Conservation (phyloP, 2,113 vertebrate genomes). For the Sciurus niger region DNA sequence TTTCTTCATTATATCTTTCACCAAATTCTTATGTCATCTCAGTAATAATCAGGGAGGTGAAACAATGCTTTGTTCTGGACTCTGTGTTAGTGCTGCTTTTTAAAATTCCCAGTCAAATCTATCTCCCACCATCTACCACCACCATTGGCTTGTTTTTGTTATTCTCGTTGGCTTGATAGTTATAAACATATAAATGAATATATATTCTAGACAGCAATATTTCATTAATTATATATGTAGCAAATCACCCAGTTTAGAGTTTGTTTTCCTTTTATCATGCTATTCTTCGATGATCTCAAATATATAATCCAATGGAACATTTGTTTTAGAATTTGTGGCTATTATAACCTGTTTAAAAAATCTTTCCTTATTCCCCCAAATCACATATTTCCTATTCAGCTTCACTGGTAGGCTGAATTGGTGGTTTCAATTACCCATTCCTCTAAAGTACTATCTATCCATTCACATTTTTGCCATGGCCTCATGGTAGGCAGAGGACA, state of each 20-base stretch:
- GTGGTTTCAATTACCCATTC: neutral
- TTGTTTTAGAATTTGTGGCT: conserved; percentile 12
- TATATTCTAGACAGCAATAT: neutral
- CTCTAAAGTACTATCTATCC: neutral
- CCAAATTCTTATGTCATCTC: neutral
- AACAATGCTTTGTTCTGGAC: neutral
- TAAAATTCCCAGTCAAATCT: neutral
- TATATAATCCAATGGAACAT: neutral
- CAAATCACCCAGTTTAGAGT: neutral
- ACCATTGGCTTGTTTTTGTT: neutral
- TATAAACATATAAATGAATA: neutral
- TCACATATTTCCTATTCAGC: neutral
- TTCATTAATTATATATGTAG: neutral
- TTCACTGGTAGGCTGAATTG: neutral
- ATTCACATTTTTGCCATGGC: neutral
- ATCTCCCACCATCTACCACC: too few relatives aligned
- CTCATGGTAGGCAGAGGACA: neutral
- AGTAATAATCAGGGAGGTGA: neutral
- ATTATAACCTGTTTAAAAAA: neutral
- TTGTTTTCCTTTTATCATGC: neutral
- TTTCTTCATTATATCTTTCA: neutral
- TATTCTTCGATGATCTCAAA: neutral
- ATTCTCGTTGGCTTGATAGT: neutral
- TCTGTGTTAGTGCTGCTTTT: neutral
- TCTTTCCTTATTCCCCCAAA: neutral